Base-by-base conservation (phyloP, 2,888 invertebrate genomes). In the Xanthorhoe spadicearia region DNA sequence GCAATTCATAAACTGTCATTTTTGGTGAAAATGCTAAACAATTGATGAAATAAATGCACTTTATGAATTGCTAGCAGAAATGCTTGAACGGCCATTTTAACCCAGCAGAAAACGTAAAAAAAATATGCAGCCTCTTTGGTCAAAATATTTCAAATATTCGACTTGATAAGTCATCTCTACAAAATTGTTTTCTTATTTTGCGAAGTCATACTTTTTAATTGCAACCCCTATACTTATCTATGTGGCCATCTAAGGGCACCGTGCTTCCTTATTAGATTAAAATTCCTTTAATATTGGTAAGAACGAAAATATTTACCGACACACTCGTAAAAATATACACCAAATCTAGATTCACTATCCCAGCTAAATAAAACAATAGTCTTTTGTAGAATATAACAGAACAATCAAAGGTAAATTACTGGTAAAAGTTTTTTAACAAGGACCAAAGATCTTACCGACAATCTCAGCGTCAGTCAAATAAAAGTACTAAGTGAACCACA, bases 381-480 rank as follows among this genome's bases (percentile, higher is more conserved):
- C 28, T 28, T 28, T 28, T 32, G 32, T 32, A 32, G 32, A 3
- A 23, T 23, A 4, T 23, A 32, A 67, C 52, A 66, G 61, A 68
- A 52, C 66, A 71, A 55, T 7, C 17, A 43, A 43, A 7, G 32
- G 32, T 2, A 32, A 32, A 32, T 23, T 46, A 58, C 23, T 23
- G 1, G 23, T 23, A 23, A 23, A 23, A 23, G 23, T 23, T 23
- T 3, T 23, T 23, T 1, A 23, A 23, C 23, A 59, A 68, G 62
- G 71, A 74, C 61, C 61, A 68, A 61, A 57, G 70, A 4, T 32
- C 59, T 48, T 58, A 68, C 66, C 68, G 23, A 23, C 23, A 4
- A 3, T 23, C 4, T 23, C 23, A 23, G 4, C 23, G 23, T 4
- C 23, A 23, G 4, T 23, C 4, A 23, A 23, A 23, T 23, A 4